A percentile compares a stretch with the other conserved stretches of the same genome.
Evolutionary conservation across 2,797 vertebrate genomes (phyloP).

Genomic region (Chrysocyon brachyurus): DNA sequence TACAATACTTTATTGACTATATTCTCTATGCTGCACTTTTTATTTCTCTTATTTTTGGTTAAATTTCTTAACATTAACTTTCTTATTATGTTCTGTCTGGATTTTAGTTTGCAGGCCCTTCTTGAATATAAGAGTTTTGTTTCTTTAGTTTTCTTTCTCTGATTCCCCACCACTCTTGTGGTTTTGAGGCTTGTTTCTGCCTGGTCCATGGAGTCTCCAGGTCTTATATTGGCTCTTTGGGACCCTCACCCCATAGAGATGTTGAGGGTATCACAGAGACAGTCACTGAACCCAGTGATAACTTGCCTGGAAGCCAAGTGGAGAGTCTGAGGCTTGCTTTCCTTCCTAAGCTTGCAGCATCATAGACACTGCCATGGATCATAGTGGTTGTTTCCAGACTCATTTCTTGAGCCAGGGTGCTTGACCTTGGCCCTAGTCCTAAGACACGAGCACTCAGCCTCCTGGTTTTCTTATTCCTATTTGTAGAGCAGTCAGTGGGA

Average conservation of each 20-base stretch:
- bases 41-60: not conserved
- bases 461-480: not conserved
- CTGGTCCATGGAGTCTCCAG: not conserved
- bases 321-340: not conserved
- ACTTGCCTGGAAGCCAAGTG: not conserved
- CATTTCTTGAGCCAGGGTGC: not conserved
- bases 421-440: not conserved
- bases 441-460: not conserved
- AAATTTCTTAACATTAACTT: not conserved
- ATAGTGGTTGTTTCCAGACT: not conserved
- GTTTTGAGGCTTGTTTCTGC: not conserved
- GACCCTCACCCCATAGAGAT: not conserved
- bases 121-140: not conserved
- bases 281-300: not conserved
- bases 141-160: not conserved
- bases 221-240: not conserved
- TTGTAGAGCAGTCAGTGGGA: not conserved
- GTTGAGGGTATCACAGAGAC: not conserved
- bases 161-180: not conserved
- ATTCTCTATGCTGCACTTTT: not conserved
- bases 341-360: not conserved
- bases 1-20: not conserved
- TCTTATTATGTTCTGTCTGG: conserved; percentile 8
- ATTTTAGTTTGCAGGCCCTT: not conserved
- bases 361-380: not conserved